These are phyloP conservation scores for Clanis bilineata DNA, from an alignment of 2,888 invertebrate species.

Conservation along the genomic window DNA sequence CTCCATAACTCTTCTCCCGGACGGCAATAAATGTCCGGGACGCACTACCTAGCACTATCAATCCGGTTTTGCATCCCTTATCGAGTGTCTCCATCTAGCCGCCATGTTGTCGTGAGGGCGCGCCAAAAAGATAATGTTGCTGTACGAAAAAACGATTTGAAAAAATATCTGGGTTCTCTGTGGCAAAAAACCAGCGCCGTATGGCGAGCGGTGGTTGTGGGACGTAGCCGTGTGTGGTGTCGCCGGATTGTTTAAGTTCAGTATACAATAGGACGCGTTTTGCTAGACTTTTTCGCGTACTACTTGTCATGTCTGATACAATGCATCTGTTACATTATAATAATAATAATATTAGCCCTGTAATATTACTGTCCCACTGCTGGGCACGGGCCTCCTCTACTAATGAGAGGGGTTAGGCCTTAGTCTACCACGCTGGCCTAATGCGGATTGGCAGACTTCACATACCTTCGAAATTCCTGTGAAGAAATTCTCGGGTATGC, in stretches of 20 bases:
- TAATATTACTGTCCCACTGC: too few species aligned
- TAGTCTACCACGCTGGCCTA: too few species aligned
- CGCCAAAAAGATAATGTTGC: conserved; percentile 54
- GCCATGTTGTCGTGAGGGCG: conserved; percentile 39
- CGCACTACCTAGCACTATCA: conserved; percentile 67
- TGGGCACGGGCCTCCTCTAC: too few species aligned
- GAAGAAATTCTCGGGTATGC: too few species aligned
- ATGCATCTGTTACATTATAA: too few species aligned
- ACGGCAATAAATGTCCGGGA: conserved; percentile 65
- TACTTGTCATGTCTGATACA: conserved; percentile 24
- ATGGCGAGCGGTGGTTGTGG: conserved; percentile 53
- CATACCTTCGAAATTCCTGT: too few species aligned
- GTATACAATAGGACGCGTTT: conserved; percentile 42
- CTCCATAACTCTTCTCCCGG: conserved; percentile 60
- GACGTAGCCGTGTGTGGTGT: conserved; percentile 57
- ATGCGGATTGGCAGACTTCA: too few species aligned
- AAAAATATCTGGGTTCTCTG: conserved; percentile 47
- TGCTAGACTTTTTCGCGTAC: conserved; percentile 20
- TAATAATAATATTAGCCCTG: too few species aligned
- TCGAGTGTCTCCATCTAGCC: conserved; percentile 69
- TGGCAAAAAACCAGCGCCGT: conserved; percentile 56
- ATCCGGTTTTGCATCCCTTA: conserved; percentile 71
- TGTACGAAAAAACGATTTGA: conserved; percentile 38
- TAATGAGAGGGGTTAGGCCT: too few species aligned
- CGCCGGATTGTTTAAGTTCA: conserved; percentile 56